Evolutionary conservation across 1,140 invertebrate species (phyloP).

Genomic region (Batillaria attramentaria): DNA sequence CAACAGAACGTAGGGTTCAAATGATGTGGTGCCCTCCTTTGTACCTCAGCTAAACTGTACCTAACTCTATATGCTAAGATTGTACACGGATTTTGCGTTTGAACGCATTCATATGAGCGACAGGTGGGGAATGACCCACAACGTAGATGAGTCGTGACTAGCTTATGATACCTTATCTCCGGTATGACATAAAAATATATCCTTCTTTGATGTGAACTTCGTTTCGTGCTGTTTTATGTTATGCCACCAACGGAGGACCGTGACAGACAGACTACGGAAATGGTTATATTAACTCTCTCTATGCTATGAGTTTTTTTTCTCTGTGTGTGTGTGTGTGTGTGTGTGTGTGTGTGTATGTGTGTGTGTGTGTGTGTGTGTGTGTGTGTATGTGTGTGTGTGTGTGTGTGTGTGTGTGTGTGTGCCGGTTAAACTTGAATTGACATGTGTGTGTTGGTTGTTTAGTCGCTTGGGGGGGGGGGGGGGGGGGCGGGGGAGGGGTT

Average conservation of each 20-base stretch:
- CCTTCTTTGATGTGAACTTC: no score
- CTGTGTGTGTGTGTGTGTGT: background rate
- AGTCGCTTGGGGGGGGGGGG: background rate
- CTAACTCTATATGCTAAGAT: no score
- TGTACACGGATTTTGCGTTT: no score
- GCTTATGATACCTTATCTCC: no score
- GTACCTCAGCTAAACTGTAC: no score
- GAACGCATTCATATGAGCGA: no score
- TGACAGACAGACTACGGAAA: background rate
- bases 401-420: background rate
- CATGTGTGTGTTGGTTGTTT: constrained; percentile 1
- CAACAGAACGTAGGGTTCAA: no score
- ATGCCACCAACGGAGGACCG: background rate
- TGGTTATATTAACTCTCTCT: background rate
- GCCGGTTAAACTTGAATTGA: background rate
- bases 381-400: background rate
- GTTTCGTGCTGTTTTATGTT: background rate
- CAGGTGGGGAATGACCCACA: no score
- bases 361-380: constrained; percentile 1
- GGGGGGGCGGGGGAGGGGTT: no score
- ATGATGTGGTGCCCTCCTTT: no score
- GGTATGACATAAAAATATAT: no score
- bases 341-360: background rate
- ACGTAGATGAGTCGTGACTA: no score
- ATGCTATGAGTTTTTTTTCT: background rate